A percentile compares a stretch with the other conserved stretches of the same genome.
Conservation (phyloP, 2,113 vertebrate species). For the Excalfactoria chinensis region DNA sequence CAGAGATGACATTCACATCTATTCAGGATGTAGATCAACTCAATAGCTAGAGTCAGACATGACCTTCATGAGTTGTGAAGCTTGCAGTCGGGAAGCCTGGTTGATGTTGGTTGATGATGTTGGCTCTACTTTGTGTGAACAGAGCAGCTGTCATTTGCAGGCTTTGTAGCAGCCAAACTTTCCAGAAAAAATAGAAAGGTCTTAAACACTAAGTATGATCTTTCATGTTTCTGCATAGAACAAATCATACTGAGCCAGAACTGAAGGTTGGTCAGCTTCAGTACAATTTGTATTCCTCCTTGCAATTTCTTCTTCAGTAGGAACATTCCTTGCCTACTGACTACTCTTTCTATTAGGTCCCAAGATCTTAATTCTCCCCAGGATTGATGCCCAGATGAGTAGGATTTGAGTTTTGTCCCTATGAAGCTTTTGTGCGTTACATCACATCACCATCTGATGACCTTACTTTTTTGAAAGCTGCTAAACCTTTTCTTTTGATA, state of each 20-base stretch:
- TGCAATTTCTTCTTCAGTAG: background rate
- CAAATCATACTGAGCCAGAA: background rate
- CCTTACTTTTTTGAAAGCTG: background rate
- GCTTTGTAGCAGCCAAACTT: background rate
- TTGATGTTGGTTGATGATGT: too few relatives aligned
- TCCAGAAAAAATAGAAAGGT: background rate
- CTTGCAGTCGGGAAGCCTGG: fast-evolving
- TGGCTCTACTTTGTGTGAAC: background rate
- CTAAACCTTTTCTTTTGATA: background rate
- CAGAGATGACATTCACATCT: background rate
- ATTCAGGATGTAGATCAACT: background rate
- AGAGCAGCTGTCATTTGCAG: background rate
- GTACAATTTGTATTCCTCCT: background rate
- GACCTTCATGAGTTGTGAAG: background rate
- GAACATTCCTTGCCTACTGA: background rate
- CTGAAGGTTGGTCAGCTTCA: background rate
- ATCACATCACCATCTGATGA: background rate
- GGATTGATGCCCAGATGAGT: background rate
- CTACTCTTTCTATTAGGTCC: background rate
- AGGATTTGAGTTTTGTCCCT: background rate
- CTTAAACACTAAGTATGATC: background rate
- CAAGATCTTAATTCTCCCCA: background rate
- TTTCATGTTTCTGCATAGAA: background rate
- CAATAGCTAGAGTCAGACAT: background rate
- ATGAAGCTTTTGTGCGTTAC: background rate